Base-by-base conservation (phyloP, 2,113 vertebrate species). In the Pantherophis guttatus region DNA sequence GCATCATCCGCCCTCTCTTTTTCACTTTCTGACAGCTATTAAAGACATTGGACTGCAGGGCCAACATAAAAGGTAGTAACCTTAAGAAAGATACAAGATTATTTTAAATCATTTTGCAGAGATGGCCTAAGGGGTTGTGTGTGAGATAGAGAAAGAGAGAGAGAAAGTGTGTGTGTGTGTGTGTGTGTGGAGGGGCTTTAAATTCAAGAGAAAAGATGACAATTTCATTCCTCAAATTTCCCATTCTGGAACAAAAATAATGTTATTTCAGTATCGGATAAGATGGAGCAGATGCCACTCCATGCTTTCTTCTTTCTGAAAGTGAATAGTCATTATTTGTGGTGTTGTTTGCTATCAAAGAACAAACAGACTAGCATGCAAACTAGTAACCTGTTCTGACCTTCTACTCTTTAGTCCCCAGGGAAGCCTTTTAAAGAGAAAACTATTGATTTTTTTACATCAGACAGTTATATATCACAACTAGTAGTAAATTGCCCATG, bases 401-500 rank as follows among this genome's bases (percentile, higher is more conserved):
- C 91, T 95, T 96, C 58, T 26, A 13, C 21, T 93, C 33, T 91
- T 92, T 95, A 57, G 17, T 97, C 52, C 29, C 91, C 62, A 94
- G 59, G 88, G 87, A 96, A 19, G 15, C 10, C 39, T 26, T 8
- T 94, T 94, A 87, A 92, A 90, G 21, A 44, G 10, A 55, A 94
- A 96, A 91, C 0, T 19, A 94, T 88, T 96, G 92, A 5, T 44
- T 95, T 93, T 85, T 75, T 89, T 70, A 95, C 12, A 33, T 91
- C 50, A 95, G 92, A 91, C 6, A 91, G 87, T 94, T 94, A 96
- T 19, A 50, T 93, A 95, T 94, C 92, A 97, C 58, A 94, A 48
- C 91, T 94, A 85, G 57, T 86, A 53, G 54, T 94, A 97, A 97
- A 96, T 93, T 96, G 92, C 19, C 13, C 13, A 19, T 94, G 86